Percentiles rank a stretch among this genome's conserved stretches.
Evolutionary conservation across 2,113 vertebrate genomes (phyloP).

Genomic region (Parus major): DNA sequence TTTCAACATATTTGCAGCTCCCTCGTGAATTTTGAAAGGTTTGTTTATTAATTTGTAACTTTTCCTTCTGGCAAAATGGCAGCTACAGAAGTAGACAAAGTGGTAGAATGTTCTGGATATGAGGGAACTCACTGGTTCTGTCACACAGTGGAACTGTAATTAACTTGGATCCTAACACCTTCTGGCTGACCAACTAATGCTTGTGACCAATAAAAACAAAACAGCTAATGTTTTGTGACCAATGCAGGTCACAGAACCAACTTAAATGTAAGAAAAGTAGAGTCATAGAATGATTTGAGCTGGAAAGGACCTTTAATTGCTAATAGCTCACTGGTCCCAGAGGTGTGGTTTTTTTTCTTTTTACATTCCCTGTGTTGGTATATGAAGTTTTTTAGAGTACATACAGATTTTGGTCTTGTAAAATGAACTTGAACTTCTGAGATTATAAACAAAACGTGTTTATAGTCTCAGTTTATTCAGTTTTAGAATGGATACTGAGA

Average conservation of each 20-base stretch:
- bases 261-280: neutral
- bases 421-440: neutral
- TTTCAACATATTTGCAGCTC: neutral
- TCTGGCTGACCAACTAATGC: neutral
- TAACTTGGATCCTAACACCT: neutral
- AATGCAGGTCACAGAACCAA: neutral
- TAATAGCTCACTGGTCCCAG: neutral
- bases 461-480: neutral
- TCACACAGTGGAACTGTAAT: neutral
- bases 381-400: neutral
- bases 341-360: fast-evolving
- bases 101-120: neutral
- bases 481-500: neutral
- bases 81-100: neutral
- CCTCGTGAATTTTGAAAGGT: neutral
- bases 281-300: neutral
- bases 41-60: neutral
- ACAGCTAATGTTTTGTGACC: too few species aligned
- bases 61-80: neutral
- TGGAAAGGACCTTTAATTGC: neutral
- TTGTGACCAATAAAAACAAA: neutral
- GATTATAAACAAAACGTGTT: neutral
- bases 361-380: neutral
- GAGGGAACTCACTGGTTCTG: neutral
- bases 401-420: neutral